phyloP scores from a whole-genome alignment of 2,888 invertebrate species.

The Stegophylla sp. region DNA sequence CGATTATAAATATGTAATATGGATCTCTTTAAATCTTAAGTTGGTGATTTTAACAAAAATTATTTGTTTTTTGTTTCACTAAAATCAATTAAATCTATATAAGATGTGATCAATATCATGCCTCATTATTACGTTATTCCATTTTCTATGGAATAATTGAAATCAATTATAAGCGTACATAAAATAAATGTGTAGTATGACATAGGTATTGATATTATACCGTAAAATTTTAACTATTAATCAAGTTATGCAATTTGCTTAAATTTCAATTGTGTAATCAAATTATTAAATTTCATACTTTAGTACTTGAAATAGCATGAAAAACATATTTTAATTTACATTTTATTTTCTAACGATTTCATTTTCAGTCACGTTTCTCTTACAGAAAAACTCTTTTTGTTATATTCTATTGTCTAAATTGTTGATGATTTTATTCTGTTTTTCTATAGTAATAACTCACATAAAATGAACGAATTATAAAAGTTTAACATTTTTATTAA shows the following conservation, averaged over 20 bases:
- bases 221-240: too few relatives aligned
- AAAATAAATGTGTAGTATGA: too few relatives aligned
- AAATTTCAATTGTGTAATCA: neutral
- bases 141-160: too few relatives aligned
- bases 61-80: too few relatives aligned
- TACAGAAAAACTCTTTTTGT: slow-evolving; percentile 11
- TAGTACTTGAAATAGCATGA: neutral
- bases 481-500: slow-evolving; percentile 18
- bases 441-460: slow-evolving; percentile 1
- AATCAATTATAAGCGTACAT: too few relatives aligned
- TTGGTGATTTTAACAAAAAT: too few relatives aligned
- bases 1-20: neutral
- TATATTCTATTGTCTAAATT: slow-evolving; percentile 5
- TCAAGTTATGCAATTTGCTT: neutral
- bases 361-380: neutral
- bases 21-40: neutral
- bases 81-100: too few relatives aligned
- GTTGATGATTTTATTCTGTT: slow-evolving; percentile 11
- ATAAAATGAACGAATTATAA: slow-evolving; percentile 12
- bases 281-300: neutral
- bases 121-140: neutral
- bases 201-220: too few relatives aligned
- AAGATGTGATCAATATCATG: too few relatives aligned
- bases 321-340: slow-evolving; percentile 1
- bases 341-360: neutral